phyloP scores from a whole-genome alignment of 2,888 invertebrate species.

The Stenoptilia bipunctidactyla region DNA sequence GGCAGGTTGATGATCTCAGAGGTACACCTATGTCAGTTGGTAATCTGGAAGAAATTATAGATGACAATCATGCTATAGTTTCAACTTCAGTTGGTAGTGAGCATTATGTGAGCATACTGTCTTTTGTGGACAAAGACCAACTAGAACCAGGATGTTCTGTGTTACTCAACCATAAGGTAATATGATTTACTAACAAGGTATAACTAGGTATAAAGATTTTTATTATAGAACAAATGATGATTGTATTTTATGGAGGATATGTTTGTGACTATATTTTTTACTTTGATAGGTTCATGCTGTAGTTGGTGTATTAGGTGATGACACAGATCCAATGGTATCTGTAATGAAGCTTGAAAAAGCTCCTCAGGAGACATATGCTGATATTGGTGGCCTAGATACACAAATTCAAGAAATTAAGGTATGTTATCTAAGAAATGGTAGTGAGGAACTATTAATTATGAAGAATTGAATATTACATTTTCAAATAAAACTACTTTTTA shows the following conservation, averaged over 20 bases:
- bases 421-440: conserved; percentile 7
- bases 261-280: background rate
- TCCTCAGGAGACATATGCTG: conserved; percentile 99
- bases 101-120: conserved; percentile 98
- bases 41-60: conserved; percentile 99
- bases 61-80: conserved; percentile 99
- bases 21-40: conserved; percentile 99
- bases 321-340: conserved; percentile 99
- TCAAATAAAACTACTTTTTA: too few relatives aligned
- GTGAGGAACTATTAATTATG: too few relatives aligned
- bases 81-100: conserved; percentile 99
- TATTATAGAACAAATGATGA: background rate
- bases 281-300: conserved; percentile 92
- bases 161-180: conserved; percentile 94
- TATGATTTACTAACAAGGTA: too few relatives aligned
- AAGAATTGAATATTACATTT: too few relatives aligned
- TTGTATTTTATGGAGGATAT: background rate
- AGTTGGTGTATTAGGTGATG: conserved; percentile 98
- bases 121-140: conserved; percentile 99
- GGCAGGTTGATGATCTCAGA: conserved; percentile 92
- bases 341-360: conserved; percentile 99
- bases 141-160: conserved; percentile 99
- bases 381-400: conserved; percentile 96
- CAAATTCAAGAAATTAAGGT: conserved; percentile 84
- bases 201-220: background rate